Evolutionary conservation across 23 tunicate species (phyloP).

Genomic region (Ascidia mentula): DNA sequence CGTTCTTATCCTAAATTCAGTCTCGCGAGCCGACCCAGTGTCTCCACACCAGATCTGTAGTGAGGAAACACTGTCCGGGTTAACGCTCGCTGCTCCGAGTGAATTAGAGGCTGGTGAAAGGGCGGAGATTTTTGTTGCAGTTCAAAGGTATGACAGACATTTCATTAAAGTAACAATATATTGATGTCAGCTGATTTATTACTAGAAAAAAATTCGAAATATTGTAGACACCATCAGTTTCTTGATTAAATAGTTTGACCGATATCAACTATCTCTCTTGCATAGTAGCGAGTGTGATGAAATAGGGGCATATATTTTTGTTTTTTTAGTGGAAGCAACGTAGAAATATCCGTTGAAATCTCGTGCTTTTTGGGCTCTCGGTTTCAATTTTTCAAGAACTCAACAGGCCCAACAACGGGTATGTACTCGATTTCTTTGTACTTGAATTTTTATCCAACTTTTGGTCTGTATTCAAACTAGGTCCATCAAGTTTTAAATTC

Average conservation of each 20-base stretch:
- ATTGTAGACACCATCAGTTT: no score
- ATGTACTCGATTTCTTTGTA: background rate
- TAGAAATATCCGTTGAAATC: background rate
- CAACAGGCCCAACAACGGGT: conserved; percentile 24
- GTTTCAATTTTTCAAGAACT: background rate
- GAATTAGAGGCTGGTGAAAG: conserved; percentile 2
- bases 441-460: background rate
- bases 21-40: background rate
- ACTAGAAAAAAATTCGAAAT: no score
- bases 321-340: conserved; percentile 33
- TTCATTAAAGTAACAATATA: background rate
- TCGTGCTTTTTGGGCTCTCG: background rate
- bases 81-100: conserved; percentile 8
- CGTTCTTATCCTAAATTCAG: conserved; percentile 16
- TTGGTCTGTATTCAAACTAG: background rate
- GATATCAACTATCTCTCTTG: no score
- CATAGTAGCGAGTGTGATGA: no score
- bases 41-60: conserved; percentile 6
- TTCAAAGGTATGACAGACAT: conserved; percentile 11
- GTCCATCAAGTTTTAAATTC: conserved; percentile 18
- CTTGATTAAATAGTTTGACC: no score
- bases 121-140: background rate
- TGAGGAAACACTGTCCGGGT: conserved; percentile 36
- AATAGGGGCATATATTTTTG: background rate
- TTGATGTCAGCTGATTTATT: background rate